A percentile compares a stretch with the other conserved stretches of the same genome.
These are phyloP conservation scores for Magallana gigas DNA, from an alignment of 1,140 invertebrate genomes.

Conservation along the genomic window DNA sequence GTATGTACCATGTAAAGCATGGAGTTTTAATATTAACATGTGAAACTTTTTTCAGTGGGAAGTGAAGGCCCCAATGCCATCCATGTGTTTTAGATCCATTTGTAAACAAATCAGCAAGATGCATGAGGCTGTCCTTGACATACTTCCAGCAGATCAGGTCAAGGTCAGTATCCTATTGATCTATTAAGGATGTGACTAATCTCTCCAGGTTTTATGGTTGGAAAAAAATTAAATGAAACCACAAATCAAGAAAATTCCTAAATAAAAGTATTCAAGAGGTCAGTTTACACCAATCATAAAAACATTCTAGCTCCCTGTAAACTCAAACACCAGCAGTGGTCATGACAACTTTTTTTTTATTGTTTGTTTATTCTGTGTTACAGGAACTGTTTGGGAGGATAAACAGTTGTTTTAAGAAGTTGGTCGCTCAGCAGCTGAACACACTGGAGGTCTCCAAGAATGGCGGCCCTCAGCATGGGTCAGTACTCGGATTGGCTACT, in stretches of 20 bases:
- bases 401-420: conserved; percentile 92
- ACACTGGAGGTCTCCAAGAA: conserved; percentile 95
- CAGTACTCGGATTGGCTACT: conserved; percentile 62
- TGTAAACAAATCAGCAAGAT: conserved; percentile 94
- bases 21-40: too few relatives aligned
- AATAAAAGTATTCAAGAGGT: too few relatives aligned
- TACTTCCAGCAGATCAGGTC: conserved; percentile 78
- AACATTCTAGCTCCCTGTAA: too few relatives aligned
- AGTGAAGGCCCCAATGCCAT: conserved; percentile 96
- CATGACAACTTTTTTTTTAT: neutral
- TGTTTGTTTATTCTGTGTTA: conserved; percentile 51
- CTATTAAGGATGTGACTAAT: too few relatives aligned
- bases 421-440: conserved; percentile 89
- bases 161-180: conserved; percentile 70
- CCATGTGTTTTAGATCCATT: conserved; percentile 93
- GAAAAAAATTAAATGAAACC: too few relatives aligned
- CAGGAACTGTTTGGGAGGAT: conserved; percentile 89
- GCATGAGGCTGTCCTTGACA: conserved; percentile 89
- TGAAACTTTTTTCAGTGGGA: conserved; percentile 85
- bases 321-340: too few relatives aligned
- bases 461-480: conserved; percentile 96
- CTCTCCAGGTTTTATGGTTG: too few relatives aligned
- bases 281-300: too few relatives aligned
- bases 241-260: too few relatives aligned
- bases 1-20: too few relatives aligned